Evolutionary conservation across 2,888 invertebrate species (phyloP).

Genomic region (Lasioglossum figueresi): DNA sequence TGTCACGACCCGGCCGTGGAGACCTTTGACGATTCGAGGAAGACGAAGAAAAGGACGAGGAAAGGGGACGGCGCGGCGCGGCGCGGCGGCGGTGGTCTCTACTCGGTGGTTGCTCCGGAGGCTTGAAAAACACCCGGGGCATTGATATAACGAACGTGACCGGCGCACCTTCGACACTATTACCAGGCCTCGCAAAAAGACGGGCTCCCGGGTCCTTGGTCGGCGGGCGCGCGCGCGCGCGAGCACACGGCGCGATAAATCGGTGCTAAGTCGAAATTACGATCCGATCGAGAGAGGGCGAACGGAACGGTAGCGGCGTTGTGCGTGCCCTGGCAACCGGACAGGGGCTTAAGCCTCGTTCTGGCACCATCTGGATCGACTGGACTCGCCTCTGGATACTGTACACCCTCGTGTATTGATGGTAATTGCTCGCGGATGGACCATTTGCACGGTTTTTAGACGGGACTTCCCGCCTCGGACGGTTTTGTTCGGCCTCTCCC

Average conservation of each 20-base stretch:
- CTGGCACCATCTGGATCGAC: conserved; percentile 71
- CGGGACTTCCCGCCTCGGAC: conserved; percentile 18
- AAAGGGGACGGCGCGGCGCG: conserved; percentile 67
- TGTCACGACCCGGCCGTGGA: conserved; percentile 61
- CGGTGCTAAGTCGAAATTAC: conserved; percentile 82
- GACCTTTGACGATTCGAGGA: conserved; percentile 59
- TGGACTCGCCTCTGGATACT: conserved; percentile 51
- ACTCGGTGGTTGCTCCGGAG: neutral
- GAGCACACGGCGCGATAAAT: conserved; percentile 75
- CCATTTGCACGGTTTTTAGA: conserved; percentile 55
- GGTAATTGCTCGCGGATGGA: conserved; percentile 61
- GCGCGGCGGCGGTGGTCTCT: conserved; percentile 43
- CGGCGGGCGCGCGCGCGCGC: neutral
- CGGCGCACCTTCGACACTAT: conserved; percentile 76
- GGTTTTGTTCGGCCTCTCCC: conserved; percentile 29
- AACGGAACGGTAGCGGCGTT: conserved; percentile 47
- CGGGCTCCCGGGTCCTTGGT: conserved; percentile 45
- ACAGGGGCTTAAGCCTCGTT: conserved; percentile 77
- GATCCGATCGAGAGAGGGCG: conserved; percentile 72
- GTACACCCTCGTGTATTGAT: conserved; percentile 56
- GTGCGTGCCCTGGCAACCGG: conserved; percentile 79
- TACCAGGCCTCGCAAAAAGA: conserved; percentile 67
- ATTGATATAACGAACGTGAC: conserved; percentile 81
- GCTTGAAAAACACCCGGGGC: conserved; percentile 68
- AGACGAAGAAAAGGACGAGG: conserved; percentile 56